Base-by-base conservation (phyloP, 2,113 vertebrate genomes). In the Pteruthius melanotis region DNA sequence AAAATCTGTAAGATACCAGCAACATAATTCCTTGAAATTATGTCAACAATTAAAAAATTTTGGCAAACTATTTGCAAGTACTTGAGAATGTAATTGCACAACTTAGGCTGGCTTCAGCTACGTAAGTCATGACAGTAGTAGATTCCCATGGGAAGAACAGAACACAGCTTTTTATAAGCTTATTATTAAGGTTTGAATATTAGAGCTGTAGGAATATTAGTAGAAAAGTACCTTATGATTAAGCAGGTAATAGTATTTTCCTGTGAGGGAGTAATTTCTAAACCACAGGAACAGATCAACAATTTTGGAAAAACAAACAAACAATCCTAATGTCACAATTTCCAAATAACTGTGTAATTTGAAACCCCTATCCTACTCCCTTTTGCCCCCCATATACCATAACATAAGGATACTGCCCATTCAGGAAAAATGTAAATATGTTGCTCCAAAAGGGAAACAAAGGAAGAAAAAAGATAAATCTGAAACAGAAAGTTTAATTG, bases 51-150 rank as follows among this genome's bases (percentile, higher is more conserved):
- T 59, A 37, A 74, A 92, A 93, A 42, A 69, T 9, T 47, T 82
- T 95, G 49, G 91, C 78, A 95, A 95, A 80, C n/a, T 57, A 33
- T 59, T 60, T 71, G 53, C 54, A 83, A 93, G 68, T 4, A 10
- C 71, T 80, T 91, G 65, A 77, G 95, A 95, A 96, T 80, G 52
- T 53, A 94, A 82, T 94, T 96, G 93, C 66, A 86, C 83, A 96
- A 92, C 37, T 72, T 87, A 65, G 92, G 53, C 68, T 90, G 56
- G n/a, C 60, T 90, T 88, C 88, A 94, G 52, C 77, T 82, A 3
- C 14, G 20, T 63, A 81, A 81, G 26, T 87, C 63, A 78, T 93
- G 54, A 90, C 42, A 90, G 61, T 89, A 70, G 80, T 15, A 42
- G 78, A 54, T 50, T 83, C 75, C 75, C 60, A 50, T 49, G 59